Base-by-base conservation (phyloP, 2,113 vertebrate species). In the Rafetus swinhoei region DNA sequence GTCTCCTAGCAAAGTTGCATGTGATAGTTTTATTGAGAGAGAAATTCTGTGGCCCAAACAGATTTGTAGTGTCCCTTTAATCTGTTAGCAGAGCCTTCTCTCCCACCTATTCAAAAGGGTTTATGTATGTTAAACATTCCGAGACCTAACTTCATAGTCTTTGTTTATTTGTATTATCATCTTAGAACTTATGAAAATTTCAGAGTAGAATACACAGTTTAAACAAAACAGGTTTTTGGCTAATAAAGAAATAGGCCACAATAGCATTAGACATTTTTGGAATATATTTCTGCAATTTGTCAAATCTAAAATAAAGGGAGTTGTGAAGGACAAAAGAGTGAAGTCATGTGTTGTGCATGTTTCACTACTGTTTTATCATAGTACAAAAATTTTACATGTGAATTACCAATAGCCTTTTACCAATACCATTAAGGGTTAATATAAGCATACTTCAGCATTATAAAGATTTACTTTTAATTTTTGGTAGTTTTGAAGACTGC, bases 401-500 rank as follows among this genome's bases (percentile, higher is more conserved):
- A 60, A 60, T 27, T 4, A 9, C 39, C 89, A 11, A 32, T 72
- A 88, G 15, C 35, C 19, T 3, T 55, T 84, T 14, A 77, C 39
- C 39, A 24, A 35, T 9, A 76, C 72, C 21, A 2, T 2, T 77
- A 35, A 45, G 13, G 39, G 24, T 25, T 76, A 2, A n/a, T 87
- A 16, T 0, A 25, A 45, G 45, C 12, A 39, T 12, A 50, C 25
- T 82, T 82, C 0, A 2, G 45, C 14, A 4, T 89, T 82, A n/a
- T 94, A 90, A 85, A 22, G 45, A 57, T 94, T 90, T 93, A 24
- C 6, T 22, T 22, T 90, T 79, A 77, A 12, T 13, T 79, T 93
- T 85, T 82, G 45, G 29, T 90, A 50, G 72, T 79, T 91, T 62
- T 95, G 14, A 87, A 29, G 29, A 1, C 0, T 57, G 7, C 11